Conservation (phyloP, 2,888 invertebrate species). For the Pammene fasciana region DNA sequence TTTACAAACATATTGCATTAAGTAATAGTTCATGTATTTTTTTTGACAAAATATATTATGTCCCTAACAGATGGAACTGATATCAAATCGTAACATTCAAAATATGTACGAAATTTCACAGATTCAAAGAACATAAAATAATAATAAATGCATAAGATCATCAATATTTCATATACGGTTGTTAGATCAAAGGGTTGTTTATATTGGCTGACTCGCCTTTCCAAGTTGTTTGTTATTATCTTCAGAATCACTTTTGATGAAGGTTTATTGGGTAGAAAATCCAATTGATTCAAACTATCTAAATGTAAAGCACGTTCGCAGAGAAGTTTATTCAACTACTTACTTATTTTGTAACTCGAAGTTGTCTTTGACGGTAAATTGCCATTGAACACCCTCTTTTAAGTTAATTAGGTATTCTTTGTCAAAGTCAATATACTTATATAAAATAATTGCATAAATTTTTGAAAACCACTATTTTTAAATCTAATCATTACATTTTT, state of each 20-base stretch:
- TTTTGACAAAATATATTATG: too few species aligned
- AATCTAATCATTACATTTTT: too few species aligned
- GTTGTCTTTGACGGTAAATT: not conserved
- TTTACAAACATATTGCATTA: too few species aligned
- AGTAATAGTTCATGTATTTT: too few species aligned
- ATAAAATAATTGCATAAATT: too few species aligned
- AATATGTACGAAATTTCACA: not conserved
- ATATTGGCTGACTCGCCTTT: not conserved
- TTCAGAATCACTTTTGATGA: not conserved
- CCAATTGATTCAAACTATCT: conserved; percentile 1
- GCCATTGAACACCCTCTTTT: not conserved
- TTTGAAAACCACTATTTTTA: too few species aligned
- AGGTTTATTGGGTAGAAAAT: conserved; percentile 5
- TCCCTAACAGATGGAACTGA: too few species aligned
- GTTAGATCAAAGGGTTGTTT: conserved; percentile 14
- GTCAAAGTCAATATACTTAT: too few species aligned
- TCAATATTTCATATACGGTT: conserved; percentile 1
- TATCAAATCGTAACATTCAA: not conserved
- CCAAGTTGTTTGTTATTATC: not conserved
- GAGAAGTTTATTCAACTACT: not conserved
- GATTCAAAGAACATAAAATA: not conserved
- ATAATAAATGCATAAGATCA: not conserved
- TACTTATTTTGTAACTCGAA: not conserved
- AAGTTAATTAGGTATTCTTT: not conserved
- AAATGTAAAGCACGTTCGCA: conserved; percentile 1